Evolutionary conservation across 2,113 vertebrate genomes (phyloP).

Genomic region (Paedocypris sp.): DNA sequence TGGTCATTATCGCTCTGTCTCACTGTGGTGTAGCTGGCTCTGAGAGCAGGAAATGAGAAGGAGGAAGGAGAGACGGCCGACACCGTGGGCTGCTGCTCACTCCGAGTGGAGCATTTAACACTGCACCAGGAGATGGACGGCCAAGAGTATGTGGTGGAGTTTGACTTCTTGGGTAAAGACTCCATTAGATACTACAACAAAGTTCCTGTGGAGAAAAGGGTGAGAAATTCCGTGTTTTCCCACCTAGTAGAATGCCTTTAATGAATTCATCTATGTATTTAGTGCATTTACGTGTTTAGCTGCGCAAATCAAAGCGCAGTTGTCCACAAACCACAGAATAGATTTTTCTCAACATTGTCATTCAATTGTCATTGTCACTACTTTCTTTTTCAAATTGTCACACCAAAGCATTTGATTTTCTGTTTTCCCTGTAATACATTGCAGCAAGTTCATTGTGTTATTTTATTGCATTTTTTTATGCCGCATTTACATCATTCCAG

Average conservation of each 20-base stretch:
- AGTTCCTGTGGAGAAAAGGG: slow-evolving; percentile 95
- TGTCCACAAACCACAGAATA: too few species aligned
- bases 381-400: too few species aligned
- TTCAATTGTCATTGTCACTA: too few species aligned
- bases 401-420: too few species aligned
- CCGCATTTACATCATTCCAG: too few species aligned
- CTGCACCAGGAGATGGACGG: slow-evolving; percentile 83
- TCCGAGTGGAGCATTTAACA: slow-evolving; percentile 88
- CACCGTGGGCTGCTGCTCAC: slow-evolving; percentile 93
- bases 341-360: too few species aligned
- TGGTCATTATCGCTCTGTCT: too few species aligned
- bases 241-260: too few species aligned
- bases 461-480: too few species aligned
- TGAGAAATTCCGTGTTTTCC: slow-evolving; percentile 48
- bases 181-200: slow-evolving; percentile 99
- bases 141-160: slow-evolving; percentile 91
- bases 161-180: slow-evolving; percentile 95
- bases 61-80: slow-evolving; percentile 96
- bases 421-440: background rate
- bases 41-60: slow-evolving; percentile 97
- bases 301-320: too few species aligned
- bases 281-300: too few species aligned
- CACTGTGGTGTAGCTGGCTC: slow-evolving; percentile 69
- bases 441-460: background rate
- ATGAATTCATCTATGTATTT: too few species aligned